Percentiles rank a stretch among this genome's conserved stretches.
Conservation (phyloP, 2,113 vertebrate genomes). For the Origma solitaria region DNA sequence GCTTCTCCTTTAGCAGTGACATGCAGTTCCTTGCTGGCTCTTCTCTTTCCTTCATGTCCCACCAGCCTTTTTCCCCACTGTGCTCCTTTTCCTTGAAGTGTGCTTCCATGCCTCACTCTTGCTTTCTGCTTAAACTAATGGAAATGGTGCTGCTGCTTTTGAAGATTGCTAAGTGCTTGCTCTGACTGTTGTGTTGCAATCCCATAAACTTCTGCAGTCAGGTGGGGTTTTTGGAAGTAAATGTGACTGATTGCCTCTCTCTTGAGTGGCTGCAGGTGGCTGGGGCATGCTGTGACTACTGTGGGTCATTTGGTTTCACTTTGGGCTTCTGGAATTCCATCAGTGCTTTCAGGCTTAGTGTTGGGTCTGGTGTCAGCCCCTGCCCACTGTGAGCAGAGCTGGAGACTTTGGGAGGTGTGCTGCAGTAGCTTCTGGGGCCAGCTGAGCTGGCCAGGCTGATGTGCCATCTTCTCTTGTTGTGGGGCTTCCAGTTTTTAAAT, state of each 20-base stretch:
- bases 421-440: background rate
- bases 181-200: background rate
- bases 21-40: background rate
- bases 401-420: rapidly evolving
- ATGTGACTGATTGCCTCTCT: background rate
- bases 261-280: background rate
- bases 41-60: background rate
- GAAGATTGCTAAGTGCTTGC: background rate
- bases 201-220: background rate
- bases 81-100: background rate
- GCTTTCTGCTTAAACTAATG: background rate
- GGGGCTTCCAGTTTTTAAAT: background rate
- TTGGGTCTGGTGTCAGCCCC: background rate
- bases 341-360: background rate
- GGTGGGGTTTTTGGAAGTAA: background rate
- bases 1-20: background rate
- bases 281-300: background rate
- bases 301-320: background rate
- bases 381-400: background rate
- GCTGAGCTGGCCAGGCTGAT: background rate
- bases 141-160: background rate
- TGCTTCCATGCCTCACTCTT: background rate
- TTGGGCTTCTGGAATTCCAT: background rate
- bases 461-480: background rate
- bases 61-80: background rate